These are phyloP conservation scores for Nineta flava DNA, from an alignment of 2,888 invertebrate species.

Conservation along the genomic window DNA sequence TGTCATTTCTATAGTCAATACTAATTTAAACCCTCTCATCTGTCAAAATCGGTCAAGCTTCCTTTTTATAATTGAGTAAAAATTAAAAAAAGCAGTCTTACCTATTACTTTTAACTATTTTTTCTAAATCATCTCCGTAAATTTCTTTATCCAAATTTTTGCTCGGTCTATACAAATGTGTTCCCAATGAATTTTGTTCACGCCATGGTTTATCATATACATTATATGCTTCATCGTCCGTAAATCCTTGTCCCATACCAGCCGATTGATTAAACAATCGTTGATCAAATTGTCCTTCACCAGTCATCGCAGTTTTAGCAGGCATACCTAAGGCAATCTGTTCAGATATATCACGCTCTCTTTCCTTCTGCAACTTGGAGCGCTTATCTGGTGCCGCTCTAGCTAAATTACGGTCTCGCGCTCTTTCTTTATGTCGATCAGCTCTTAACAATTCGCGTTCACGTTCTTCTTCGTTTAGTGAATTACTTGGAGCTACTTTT, in stretches of 20 bases:
- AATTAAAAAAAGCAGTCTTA: conserved; percentile 18
- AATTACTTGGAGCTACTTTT: conserved; percentile 29
- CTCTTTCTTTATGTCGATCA: conserved; percentile 81
- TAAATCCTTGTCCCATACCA: conserved; percentile 80
- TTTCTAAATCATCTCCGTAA: conserved; percentile 81
- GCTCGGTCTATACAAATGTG: conserved; percentile 79
- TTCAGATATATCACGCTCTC: conserved; percentile 95
- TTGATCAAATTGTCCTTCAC: conserved; percentile 86
- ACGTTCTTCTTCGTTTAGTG: conserved; percentile 51
- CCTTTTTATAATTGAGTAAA: too few relatives aligned
- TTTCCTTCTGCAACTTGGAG: conserved; percentile 70
- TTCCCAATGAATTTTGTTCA: conserved; percentile 67
- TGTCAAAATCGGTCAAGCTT: too few relatives aligned
- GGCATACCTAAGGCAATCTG: conserved; percentile 96
- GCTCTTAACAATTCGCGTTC: conserved; percentile 77
- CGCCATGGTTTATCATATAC: conserved; percentile 99
- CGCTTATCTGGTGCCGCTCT: conserved; percentile 89
- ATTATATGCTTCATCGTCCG: conserved; percentile 93
- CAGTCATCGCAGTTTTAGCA: conserved; percentile 50
- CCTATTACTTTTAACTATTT: conserved; percentile 74
- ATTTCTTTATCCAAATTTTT: conserved; percentile 79
- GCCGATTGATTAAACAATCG: conserved; percentile 85
- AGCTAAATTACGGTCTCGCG: conserved; percentile 82
- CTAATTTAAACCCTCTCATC: too few relatives aligned
- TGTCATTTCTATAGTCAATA: too few relatives aligned